Conservation (phyloP, 2,888 invertebrate species). For the Teleiodes luculella region DNA sequence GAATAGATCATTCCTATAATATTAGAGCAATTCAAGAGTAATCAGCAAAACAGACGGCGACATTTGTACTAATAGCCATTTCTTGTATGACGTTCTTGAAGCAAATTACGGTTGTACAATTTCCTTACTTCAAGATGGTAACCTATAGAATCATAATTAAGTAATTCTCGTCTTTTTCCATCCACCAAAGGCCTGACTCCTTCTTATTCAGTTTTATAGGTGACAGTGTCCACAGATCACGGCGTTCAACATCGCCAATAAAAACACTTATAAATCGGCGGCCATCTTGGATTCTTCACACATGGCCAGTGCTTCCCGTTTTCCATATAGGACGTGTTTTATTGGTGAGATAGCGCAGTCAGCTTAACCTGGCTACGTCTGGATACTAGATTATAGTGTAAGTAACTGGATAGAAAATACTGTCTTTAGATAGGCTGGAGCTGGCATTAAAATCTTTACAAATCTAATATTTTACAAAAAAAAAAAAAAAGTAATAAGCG, state of each 20-base stretch:
- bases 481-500: no score
- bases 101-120: no score
- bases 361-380: conserved; percentile 16
- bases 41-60: background rate
- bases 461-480: no score
- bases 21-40: background rate
- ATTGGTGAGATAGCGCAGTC: conserved; percentile 29
- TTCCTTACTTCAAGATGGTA: no score
- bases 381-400: background rate
- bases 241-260: background rate
- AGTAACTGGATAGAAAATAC: no score
- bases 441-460: no score
- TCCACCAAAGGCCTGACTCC: no score
- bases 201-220: background rate
- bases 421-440: no score
- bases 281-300: background rate
- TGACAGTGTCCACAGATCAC: background rate
- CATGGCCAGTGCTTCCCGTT: conserved; percentile 8
- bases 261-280: background rate
- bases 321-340: conserved; percentile 21
- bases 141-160: no score
- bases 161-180: no score
- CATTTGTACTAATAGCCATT: background rate
- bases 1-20: background rate
- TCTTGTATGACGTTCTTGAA: no score